Conservation (phyloP, 2,113 vertebrate genomes). For the Pao palembangensis region DNA sequence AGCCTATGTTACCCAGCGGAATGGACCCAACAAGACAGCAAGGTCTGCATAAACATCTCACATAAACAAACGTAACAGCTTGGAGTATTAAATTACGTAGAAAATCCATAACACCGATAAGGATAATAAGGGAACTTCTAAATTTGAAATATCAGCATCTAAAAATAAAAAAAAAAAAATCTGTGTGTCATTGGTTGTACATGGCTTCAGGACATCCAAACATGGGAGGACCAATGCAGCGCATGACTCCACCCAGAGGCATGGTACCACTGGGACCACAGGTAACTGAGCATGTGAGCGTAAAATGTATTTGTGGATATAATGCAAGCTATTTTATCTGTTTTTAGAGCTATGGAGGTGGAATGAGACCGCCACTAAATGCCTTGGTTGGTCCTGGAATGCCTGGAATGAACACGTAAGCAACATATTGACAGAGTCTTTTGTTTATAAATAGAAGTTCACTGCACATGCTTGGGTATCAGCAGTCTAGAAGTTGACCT, state of each 20-base stretch:
- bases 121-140: too few relatives aligned
- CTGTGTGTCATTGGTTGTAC: not conserved
- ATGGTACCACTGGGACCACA: conserved; percentile 96
- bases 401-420: conserved; percentile 97
- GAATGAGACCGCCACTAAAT: conserved; percentile 97
- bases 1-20: conserved; percentile 91
- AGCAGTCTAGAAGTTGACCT: not conserved
- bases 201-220: conserved; percentile 85
- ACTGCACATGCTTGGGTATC: conserved; percentile 3
- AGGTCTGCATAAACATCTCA: conserved; percentile 70
- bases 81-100: too few relatives aligned
- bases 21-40: conserved; percentile 97
- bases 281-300: conserved; percentile 68
- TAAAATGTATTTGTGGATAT: not conserved
- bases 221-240: conserved; percentile 97
- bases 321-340: conserved; percentile 11
- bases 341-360: conserved; percentile 94
- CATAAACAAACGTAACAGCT: not conserved
- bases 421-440: conserved; percentile 44
- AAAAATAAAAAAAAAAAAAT: too few relatives aligned
- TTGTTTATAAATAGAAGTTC: not conserved
- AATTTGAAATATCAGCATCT: too few relatives aligned
- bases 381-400: conserved; percentile 95
- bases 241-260: conserved; percentile 96
- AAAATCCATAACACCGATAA: too few relatives aligned